Evolutionary conservation across 2,797 vertebrate genomes (phyloP), one percentile per base, ranked within the genome.

Genomic region (Mus caroli): DNA sequence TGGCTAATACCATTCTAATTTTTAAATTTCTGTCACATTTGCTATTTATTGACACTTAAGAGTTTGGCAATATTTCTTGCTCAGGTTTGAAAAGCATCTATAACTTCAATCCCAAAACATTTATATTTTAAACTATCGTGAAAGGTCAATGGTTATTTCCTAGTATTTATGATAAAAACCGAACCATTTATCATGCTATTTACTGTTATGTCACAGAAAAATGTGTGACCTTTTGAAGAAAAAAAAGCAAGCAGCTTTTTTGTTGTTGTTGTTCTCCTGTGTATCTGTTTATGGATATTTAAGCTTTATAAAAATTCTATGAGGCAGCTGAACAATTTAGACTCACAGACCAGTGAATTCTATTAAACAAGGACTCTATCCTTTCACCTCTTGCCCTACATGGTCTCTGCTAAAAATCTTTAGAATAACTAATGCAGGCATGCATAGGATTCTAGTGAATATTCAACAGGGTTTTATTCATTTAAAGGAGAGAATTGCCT

Each of bases 301-400:
- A 96, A 93, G 88, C 92, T 97, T 94, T 96, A 93, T 91, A 97
- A 97, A 96, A 98, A 97, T 97, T 97, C 93, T 95, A 96, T 89
- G 86, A 97, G 96, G 96, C 64, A 97, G 94, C 83, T 9, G 0
- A 97, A 96, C 96, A 96, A 92, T 95, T 98, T 97, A 95, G 97
- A 97, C 77, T 79, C 87, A 94, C 88, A 94, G 19, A 97, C 96
- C 96, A 94, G 96, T 82, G 97, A 97, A 98, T 97, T 92, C 97
- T 94, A 96, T 94, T 1, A 95, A 94, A 94, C 84, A 94, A 93
- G 50, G 64, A 0, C 40, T 96, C 80, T 96, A 14, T 82, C 95
- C 96, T 98, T 88, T 91, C 87, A 77, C 92, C 79, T 95, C 37
- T 28, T 96, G 95, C 95, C 97, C 97, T 97, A 7, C 13, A 10